Percentiles rank a stretch among this genome's conserved stretches.
These are phyloP conservation scores for Platycnemis pennipes DNA, from an alignment of 2,888 invertebrate genomes.

Conservation along the genomic window DNA sequence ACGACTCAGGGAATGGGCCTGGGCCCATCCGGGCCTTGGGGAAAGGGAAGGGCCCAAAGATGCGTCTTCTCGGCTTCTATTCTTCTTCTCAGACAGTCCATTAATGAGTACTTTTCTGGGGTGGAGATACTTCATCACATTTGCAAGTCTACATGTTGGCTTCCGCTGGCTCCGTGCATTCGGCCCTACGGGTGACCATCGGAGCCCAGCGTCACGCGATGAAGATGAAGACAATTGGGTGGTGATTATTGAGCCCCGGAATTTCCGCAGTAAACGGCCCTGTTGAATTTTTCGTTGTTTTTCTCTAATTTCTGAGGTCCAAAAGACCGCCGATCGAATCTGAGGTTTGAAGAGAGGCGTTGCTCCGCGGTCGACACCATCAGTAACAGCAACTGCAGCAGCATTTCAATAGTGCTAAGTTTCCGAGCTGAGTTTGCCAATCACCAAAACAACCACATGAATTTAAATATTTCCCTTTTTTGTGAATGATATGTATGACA, in stretches of 20 bases:
- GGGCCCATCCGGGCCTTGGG: not conserved
- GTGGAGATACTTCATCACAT: not conserved
- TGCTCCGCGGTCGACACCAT: too few species aligned
- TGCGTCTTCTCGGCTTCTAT: not conserved
- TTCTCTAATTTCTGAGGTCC: too few species aligned
- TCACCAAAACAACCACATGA: too few species aligned
- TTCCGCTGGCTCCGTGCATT: not conserved
- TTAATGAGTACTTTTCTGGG: not conserved
- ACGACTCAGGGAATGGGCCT: not conserved
- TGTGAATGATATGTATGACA: too few species aligned
- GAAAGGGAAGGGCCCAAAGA: not conserved
- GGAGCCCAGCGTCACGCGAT: not conserved
- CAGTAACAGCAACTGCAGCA: too few species aligned
- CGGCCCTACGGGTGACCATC: not conserved
- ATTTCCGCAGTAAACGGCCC: not conserved
- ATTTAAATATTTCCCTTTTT: too few species aligned
- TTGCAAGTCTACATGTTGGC: not conserved
- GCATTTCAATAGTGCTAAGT: too few species aligned
- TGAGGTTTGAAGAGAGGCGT: too few species aligned
- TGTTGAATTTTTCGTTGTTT: too few species aligned
- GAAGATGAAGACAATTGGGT: not conserved
- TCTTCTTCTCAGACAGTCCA: not conserved
- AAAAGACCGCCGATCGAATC: too few species aligned
- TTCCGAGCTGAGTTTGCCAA: too few species aligned
- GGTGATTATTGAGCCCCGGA: too few species aligned